These are phyloP conservation scores for Bombus affinis DNA, from an alignment of 1,140 invertebrate species.

Conservation along the genomic window DNA sequence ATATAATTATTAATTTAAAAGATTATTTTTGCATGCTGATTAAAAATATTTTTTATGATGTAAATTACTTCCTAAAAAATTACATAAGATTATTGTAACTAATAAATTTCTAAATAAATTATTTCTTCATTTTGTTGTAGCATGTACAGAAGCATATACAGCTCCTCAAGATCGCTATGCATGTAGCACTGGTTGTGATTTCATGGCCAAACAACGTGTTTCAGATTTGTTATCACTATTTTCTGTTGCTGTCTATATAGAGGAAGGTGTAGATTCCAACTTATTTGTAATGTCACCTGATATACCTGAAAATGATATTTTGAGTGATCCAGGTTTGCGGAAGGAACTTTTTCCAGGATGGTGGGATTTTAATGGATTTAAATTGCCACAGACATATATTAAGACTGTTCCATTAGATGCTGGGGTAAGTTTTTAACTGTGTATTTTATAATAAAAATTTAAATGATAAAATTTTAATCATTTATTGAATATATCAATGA, in stretches of 20 bases:
- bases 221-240: conserved; percentile 70
- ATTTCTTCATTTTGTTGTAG: conserved; percentile 65
- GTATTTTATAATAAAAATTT: background rate
- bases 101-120: background rate
- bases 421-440: conserved; percentile 66
- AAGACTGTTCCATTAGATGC: conserved; percentile 79
- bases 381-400: conserved; percentile 79
- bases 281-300: conserved; percentile 75
- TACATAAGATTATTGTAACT: background rate
- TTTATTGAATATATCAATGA: background rate
- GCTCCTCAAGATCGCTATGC: conserved; percentile 72
- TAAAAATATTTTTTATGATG: conserved; percentile 7
- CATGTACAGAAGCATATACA: conserved; percentile 78
- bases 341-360: conserved; percentile 78
- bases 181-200: conserved; percentile 77
- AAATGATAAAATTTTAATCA: background rate
- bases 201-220: conserved; percentile 76
- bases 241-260: conserved; percentile 72
- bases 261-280: conserved; percentile 74
- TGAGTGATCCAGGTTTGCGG: conserved; percentile 78
- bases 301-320: conserved; percentile 77
- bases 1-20: conserved; percentile 1
- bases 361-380: conserved; percentile 79
- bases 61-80: background rate
- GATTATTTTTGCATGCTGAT: background rate